phyloP scores from a whole-genome alignment of 2,113 vertebrate genomes.

The Manacus vitellinus region DNA sequence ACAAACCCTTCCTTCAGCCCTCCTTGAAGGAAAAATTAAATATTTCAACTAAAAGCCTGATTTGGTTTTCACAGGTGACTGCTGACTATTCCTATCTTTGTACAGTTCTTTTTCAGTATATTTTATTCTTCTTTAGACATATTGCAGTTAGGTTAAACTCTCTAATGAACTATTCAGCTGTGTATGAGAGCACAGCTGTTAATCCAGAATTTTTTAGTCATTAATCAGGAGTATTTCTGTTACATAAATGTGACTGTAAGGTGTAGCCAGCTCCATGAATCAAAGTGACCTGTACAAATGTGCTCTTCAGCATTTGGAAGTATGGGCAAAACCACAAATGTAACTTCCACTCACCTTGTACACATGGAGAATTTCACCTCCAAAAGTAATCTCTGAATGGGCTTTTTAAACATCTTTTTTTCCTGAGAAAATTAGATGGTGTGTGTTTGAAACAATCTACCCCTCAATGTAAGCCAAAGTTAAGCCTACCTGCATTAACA shows the following conservation, averaged over 20 bases:
- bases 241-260: neutral
- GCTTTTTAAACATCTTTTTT: neutral
- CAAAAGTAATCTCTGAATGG: neutral
- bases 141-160: neutral
- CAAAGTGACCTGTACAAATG: neutral
- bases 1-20: neutral
- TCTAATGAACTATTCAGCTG: conserved; percentile 11
- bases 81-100: neutral
- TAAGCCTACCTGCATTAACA: conserved; percentile 17
- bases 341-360: neutral
- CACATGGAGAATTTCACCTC: neutral
- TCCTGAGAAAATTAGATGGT: neutral
- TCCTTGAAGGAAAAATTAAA: neutral
- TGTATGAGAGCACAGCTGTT: conserved; percentile 1
- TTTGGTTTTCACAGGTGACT: neutral
- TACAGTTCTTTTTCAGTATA: neutral
- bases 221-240: conserved; percentile 21
- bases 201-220: neutral
- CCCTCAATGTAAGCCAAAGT: neutral
- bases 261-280: neutral
- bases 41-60: neutral
- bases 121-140: neutral
- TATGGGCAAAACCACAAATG: neutral
- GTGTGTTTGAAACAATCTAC: neutral
- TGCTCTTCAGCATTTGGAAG: neutral